A percentile compares a stretch with the other conserved stretches of the same genome.
Evolutionary conservation across 2,888 invertebrate genomes (phyloP).

Genomic region (Stegophylla sp.): DNA sequence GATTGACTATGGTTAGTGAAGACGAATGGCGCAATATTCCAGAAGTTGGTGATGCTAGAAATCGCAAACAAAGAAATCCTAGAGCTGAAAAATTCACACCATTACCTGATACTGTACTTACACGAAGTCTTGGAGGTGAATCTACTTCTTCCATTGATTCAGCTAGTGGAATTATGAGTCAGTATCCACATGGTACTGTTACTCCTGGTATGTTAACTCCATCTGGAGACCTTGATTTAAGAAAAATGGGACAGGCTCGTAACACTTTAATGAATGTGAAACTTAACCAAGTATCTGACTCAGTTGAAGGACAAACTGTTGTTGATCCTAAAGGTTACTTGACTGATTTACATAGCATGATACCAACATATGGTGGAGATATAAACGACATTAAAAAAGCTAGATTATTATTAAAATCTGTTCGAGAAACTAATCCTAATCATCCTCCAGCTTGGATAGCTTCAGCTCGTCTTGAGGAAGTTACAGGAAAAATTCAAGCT

Average conservation of each 20-base stretch:
- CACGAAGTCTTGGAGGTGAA: conserved; percentile 85
- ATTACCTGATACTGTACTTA: conserved; percentile 92
- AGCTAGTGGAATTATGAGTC: conserved; percentile 82
- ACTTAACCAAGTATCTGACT: conserved; percentile 92
- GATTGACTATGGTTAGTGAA: conserved; percentile 78
- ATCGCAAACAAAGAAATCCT: conserved; percentile 93
- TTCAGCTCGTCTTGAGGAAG: conserved; percentile 96
- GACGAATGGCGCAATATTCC: conserved; percentile 98
- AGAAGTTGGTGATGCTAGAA: conserved; percentile 98
- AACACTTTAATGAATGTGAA: conserved; percentile 99
- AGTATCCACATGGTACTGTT: conserved; percentile 80
- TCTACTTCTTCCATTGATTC: conserved; percentile 81
- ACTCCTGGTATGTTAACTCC: conserved; percentile 87
- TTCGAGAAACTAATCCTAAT: conserved; percentile 96
- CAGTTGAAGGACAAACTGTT: conserved; percentile 98
- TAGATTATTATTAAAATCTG: conserved; percentile 89
- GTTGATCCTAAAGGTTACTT: conserved; percentile 99
- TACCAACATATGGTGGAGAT: conserved; percentile 97
- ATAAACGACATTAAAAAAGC: conserved; percentile 97
- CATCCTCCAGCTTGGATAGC: conserved; percentile 99
- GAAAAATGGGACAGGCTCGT: conserved; percentile 98
- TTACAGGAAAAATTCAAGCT: conserved; percentile 94
- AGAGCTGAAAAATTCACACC: conserved; percentile 96
- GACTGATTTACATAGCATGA: conserved; percentile 99
- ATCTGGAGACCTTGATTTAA: conserved; percentile 86